Base-by-base conservation (phyloP, 2,888 invertebrate genomes). In the Pseudoips prasinana region DNA sequence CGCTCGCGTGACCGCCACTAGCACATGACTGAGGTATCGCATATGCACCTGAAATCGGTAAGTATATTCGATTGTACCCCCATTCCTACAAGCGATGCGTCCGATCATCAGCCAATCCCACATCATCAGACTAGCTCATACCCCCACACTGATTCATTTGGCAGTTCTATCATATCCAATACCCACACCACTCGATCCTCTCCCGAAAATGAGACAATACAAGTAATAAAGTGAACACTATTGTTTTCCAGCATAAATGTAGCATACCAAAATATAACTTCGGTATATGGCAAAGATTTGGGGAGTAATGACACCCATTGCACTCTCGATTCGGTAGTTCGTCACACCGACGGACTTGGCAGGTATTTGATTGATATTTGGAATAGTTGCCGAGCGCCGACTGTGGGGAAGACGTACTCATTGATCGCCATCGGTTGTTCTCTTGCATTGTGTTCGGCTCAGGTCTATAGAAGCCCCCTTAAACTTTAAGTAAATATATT, bases 321-420 rank as follows among this genome's bases (percentile, higher is more conserved):
- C 76, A 76, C 77, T 78, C 71, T 81, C 79, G 77, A 80, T 82
- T 85, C 76, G 73, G 66, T 87, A 85, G 73, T 80, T 83, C 87
- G 86, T 78, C 85, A 76, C 87, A 78, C 87, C 87, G 82, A 83
- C 85, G 87, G 87, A 87, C 66, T 70, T 79, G 76, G 74, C 87
- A 88, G 88, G 88, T 88, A 88, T 84, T 88, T 85, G 76, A 85
- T 84, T 87, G 80, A 86, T 86, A 84, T 85, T 79, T 75, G 81
- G 80, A 78, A 78, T 79, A 82, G 82, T 79, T 71, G 78, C 57
- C 63, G 67, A 58, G 63, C 48, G 58, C 56, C 57, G 64, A 61
- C 61, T 42, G 46, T 55, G 55, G 46, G 46, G 55, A 36, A 34
- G 57, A 47, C 65, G 68, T 68, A 60, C 69, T 72, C 64, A 63